A percentile compares a stretch with the other conserved stretches of the same genome.
Conservation (phyloP, 2,888 invertebrate genomes). For the Ditylenchus weischeri region DNA sequence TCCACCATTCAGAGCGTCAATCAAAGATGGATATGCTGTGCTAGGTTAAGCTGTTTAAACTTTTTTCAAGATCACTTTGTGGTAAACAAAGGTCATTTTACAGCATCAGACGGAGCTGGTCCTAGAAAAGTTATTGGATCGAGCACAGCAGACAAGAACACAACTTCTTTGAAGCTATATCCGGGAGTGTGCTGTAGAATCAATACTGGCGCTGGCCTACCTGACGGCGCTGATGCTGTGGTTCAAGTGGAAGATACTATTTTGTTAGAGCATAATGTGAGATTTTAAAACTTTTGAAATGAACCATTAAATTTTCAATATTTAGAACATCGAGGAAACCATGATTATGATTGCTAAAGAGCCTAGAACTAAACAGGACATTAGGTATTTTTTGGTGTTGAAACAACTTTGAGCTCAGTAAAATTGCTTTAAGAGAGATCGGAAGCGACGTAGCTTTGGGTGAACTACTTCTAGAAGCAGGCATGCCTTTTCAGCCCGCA, state of each 20-base stretch:
- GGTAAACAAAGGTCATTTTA: no score
- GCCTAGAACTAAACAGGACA: slow-evolving; percentile 72
- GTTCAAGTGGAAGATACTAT: slow-evolving; percentile 77
- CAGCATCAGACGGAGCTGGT: slow-evolving; percentile 39
- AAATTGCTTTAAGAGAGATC: slow-evolving; percentile 61
- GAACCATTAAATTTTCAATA: slow-evolving; percentile 15
- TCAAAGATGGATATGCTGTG: slow-evolving; percentile 55
- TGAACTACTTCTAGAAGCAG: slow-evolving; percentile 65
- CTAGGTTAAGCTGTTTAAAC: slow-evolving; percentile 34
- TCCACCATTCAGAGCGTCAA: slow-evolving; percentile 42
- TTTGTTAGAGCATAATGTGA: slow-evolving; percentile 67
- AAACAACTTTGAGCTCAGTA: background rate
- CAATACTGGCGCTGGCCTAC: slow-evolving; percentile 89
- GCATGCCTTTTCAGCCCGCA: slow-evolving; percentile 66
- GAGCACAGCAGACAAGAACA: slow-evolving; percentile 38
- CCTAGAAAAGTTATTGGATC: slow-evolving; percentile 39
- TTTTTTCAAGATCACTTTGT: slow-evolving; percentile 3
- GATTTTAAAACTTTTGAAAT: background rate
- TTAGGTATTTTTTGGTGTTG: slow-evolving; percentile 65
- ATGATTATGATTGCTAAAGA: slow-evolving; percentile 72
- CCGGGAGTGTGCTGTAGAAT: slow-evolving; percentile 69
- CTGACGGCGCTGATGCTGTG: slow-evolving; percentile 70
- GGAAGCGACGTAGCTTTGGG: slow-evolving; percentile 72
- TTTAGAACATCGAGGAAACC: slow-evolving; percentile 64
- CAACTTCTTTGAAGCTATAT: background rate